phyloP scores from a whole-genome alignment of 2,888 invertebrate species.

The Antheraea yamamai region DNA sequence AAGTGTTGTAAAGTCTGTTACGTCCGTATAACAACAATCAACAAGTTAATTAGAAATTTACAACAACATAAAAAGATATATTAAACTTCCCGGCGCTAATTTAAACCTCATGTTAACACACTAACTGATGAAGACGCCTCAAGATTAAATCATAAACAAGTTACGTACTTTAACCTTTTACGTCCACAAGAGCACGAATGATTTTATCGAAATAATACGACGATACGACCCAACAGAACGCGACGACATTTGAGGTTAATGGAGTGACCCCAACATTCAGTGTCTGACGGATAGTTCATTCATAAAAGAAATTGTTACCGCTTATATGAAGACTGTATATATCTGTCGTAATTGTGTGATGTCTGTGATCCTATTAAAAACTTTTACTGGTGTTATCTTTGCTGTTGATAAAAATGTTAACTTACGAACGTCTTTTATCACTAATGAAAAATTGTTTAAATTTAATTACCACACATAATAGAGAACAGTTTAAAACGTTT shows the following conservation, averaged over 20 bases:
- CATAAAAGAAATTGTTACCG: slow-evolving; percentile 32
- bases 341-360: slow-evolving; percentile 26
- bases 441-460: neutral
- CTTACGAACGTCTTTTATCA: neutral
- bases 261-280: slow-evolving; percentile 42
- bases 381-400: slow-evolving; percentile 10
- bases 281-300: slow-evolving; percentile 28
- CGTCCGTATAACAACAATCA: too few species aligned
- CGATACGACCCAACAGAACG: slow-evolving; percentile 25
- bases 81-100: neutral
- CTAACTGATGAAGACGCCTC: neutral
- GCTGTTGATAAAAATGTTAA: neutral
- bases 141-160: slow-evolving; percentile 19
- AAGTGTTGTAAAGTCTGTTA: neutral
- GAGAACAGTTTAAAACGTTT: neutral
- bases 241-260: slow-evolving; percentile 43
- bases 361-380: slow-evolving; percentile 30
- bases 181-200: slow-evolving; percentile 12
- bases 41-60: neutral
- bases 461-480: neutral
- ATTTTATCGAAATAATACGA: slow-evolving; percentile 16
- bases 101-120: neutral
- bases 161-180: slow-evolving; percentile 18
- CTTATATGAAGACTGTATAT: slow-evolving; percentile 28
- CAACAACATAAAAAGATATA: neutral